These are phyloP conservation scores for Drosophila nigrodunni DNA, from an alignment of 1,140 invertebrate genomes.

Conservation along the genomic window DNA sequence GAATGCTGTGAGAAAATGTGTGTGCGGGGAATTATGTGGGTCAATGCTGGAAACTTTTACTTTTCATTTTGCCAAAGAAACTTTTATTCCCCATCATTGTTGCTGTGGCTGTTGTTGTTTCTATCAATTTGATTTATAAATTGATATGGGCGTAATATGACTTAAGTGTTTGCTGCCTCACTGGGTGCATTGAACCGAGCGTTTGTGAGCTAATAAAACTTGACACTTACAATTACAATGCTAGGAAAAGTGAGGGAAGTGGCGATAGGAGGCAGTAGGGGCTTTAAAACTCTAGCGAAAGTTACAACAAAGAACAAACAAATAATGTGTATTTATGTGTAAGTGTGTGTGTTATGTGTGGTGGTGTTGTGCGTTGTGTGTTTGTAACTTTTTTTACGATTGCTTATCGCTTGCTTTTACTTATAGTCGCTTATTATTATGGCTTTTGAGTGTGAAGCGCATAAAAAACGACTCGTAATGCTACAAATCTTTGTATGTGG, in stretches of 20 bases:
- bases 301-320: constrained; percentile 74
- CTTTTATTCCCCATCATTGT: constrained; percentile 46
- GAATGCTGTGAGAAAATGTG: constrained; percentile 20
- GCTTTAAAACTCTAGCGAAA: constrained; percentile 69
- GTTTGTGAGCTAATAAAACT: constrained; percentile 69
- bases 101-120: constrained; percentile 9
- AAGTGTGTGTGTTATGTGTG: neutral
- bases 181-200: constrained; percentile 49
- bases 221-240: constrained; percentile 66
- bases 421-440: constrained; percentile 51
- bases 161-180: constrained; percentile 17
- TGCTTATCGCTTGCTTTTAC: constrained; percentile 46
- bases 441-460: constrained; percentile 56
- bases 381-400: constrained; percentile 30
- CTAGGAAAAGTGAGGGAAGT: neutral
- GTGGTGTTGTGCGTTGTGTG: neutral
- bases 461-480: constrained; percentile 51
- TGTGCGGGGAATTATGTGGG: constrained; percentile 59
- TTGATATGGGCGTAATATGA: constrained; percentile 43
- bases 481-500: too few relatives aligned
- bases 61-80: constrained; percentile 29
- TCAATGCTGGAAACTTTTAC: constrained; percentile 60
- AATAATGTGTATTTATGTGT: constrained; percentile 45
- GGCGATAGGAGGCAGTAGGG: neutral
- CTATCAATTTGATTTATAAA: constrained; percentile 50